A percentile compares a stretch with the other conserved stretches of the same genome.
phyloP scores from a whole-genome alignment of 1,140 invertebrate genomes.

The Xylocopa sonorina region DNA sequence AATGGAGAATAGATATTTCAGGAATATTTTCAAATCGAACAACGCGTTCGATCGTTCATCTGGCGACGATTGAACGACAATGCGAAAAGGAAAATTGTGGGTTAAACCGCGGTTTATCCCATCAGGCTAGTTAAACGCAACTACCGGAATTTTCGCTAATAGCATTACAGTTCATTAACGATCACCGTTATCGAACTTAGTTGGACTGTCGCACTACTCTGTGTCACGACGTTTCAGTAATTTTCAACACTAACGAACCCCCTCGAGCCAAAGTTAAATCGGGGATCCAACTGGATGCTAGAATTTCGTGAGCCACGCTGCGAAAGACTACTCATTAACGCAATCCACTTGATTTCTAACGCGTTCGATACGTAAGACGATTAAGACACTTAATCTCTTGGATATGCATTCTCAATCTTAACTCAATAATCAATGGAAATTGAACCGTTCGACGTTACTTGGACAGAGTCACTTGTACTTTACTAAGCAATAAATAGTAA shows the following conservation, averaged over 20 bases:
- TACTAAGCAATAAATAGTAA: too few species aligned
- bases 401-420: background rate
- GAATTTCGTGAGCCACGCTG: background rate
- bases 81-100: background rate
- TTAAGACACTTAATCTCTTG: background rate
- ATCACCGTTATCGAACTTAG: background rate
- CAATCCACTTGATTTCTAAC: background rate
- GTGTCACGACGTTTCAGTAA: background rate
- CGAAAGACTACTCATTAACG: background rate
- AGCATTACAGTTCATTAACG: constrained; percentile 7
- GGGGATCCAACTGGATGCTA: background rate
- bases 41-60: too few species aligned
- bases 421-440: background rate
- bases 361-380: background rate
- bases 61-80: too few species aligned
- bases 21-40: too few species aligned
- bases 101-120: background rate
- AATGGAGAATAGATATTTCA: too few species aligned
- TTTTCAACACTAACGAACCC: constrained; percentile 13
- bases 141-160: background rate
- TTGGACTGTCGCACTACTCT: background rate
- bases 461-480: background rate
- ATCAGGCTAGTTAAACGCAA: background rate
- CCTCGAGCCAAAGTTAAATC: background rate
- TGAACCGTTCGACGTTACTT: background rate